Evolutionary conservation across 2,113 vertebrate genomes (phyloP), one percentile per base, ranked within the genome.

Genomic region (Toxotes jaculatrix): DNA sequence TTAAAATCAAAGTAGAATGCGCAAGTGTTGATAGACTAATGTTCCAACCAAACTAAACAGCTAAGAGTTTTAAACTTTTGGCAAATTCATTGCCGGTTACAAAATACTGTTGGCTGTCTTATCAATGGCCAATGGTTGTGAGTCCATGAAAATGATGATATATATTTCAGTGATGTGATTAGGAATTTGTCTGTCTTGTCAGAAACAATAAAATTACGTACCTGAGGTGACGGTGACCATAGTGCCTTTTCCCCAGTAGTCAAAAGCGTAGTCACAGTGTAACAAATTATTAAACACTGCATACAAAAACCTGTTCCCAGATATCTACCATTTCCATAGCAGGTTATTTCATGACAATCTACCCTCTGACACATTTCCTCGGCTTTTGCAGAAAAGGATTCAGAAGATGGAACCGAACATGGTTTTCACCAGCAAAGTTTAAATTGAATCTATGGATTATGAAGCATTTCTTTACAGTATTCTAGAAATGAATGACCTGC

Each of bases 201-300:
- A 51, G 40, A 80, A 62, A 55, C 2, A 21, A 85, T 23, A 14
- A n/a, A 5, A 51, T 69, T 5, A 79, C 90, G 92, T n/a, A n/a
- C n/a, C n/a, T n/a, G n/a, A n/a, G n/a, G n/a, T n/a, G n/a, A n/a
- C n/a, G n/a, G n/a, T 94, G 68, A 95, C 93, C 65, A 4, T 66
- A 0, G 83, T 86, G 1, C 94, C 94, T 40, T 77, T 89, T 12
- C 94, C 94, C 95, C 95, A 95, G 80, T 60, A 19, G 8, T 83
- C 80, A 47, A 94, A 92, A 84, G 0, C 63, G 0, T 91, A n/a
- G 75, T 87, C 87, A 91, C 91, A 91, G 80, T 90, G 17, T 3
- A 42, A 80, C 31, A 84, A 61, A 47, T 7, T 36, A 62, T 32
- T 7, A 57, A 51, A 13, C 10, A 31, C 56, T 56, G 4, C 63